These are phyloP conservation scores for Etheostoma cragini DNA, from an alignment of 2,113 vertebrate species.

Conservation along the genomic window DNA sequence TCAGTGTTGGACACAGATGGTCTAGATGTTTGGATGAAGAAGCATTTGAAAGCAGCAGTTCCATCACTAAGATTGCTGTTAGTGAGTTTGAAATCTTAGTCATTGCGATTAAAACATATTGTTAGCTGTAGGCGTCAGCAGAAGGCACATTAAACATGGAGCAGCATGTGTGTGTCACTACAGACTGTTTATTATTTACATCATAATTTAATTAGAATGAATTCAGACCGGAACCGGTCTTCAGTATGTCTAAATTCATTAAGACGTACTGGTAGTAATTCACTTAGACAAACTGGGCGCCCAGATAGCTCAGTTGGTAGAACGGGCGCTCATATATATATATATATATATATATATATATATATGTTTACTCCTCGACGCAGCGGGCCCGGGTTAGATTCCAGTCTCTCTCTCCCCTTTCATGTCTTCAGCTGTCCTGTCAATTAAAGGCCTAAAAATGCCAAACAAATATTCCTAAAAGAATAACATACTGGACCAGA, in stretches of 20 bases:
- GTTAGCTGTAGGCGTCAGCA: not conserved
- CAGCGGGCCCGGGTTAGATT: no score
- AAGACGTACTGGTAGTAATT: no score
- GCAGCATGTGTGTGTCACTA: not conserved
- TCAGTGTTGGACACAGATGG: slow-evolving; percentile 26
- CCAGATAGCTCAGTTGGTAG: no score
- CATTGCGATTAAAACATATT: not conserved
- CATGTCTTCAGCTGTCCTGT: no score
- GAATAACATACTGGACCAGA: not conserved
- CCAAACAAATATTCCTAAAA: no score
- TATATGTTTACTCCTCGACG: no score
- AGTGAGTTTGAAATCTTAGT: not conserved
- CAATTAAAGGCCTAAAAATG: no score
- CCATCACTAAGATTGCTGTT: not conserved
- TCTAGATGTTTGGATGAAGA: slow-evolving; percentile 39
- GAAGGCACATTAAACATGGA: not conserved
- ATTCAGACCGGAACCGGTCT: not conserved
- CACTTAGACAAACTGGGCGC: no score
- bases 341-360: no score
- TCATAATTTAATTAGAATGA: not conserved
- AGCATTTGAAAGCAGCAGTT: not conserved
- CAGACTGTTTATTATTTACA: not conserved
- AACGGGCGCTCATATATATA: no score
- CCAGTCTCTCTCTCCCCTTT: no score
- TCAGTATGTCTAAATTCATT: not conserved